Evolutionary conservation across 2,113 vertebrate species (phyloP), one percentile per base, ranked within the genome.

Genomic region (Antechinus flavipes): DNA sequence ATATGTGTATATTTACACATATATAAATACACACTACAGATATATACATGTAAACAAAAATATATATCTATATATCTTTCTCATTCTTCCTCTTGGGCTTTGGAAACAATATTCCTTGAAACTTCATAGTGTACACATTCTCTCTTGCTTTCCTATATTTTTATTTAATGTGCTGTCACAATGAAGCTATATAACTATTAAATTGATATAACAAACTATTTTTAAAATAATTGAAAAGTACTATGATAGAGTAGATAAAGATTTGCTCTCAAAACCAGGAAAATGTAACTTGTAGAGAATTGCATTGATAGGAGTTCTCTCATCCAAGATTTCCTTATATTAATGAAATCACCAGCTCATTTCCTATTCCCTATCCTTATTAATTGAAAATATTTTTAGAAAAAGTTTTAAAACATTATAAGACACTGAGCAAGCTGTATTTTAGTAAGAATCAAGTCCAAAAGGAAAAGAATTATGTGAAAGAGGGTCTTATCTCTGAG

Each of bases 401-500:
- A 52, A 94, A 93, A 93, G 91, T 52, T 61, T 96, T 95, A 91
- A 52, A 46, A 50, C 50, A 93, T 58, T 92, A 89, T 94, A 94
- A 94, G 23, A 92, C 90, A 47, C 30, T 35, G 47, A 25, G 92
- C 93, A 94, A 1, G 3, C 61, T 97, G 55, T 30, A 54, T 95
- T 94, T 96, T 46, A 96, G 27, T 93, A 96, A 56, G 46, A 55
- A 8, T 94, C 90, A 96, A 84, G 94, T 76, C 46, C 2, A 55
- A 94, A 89, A 26, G 46, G 35, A 97, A 95, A 96, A 94, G 95
- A 97, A 98, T n/a, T 94, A 94, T 93, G 26, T 92, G 91, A 98
- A 97, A 91, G 95, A 76, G 19, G 26, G 93, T 52, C 96, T 97
- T 96, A 96, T 94, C 97, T 98, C 96, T 91, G 89, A 98, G 89